Evolutionary conservation across 2,888 invertebrate genomes (phyloP), one percentile per base, ranked within the genome.

Genomic region (Ypsolopha sequella): DNA sequence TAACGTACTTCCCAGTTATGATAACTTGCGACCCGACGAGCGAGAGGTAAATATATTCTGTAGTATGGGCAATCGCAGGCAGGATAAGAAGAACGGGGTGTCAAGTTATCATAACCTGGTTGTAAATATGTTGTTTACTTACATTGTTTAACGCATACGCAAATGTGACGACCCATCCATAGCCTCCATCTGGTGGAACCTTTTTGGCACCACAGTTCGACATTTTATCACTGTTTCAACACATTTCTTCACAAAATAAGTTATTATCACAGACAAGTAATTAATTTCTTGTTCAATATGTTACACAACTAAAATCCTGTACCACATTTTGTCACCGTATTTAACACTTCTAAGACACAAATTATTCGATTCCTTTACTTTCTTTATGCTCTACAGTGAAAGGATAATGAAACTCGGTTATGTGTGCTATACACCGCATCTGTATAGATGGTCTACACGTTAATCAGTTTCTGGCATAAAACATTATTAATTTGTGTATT

Each of bases 181-280:
- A 91, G 10, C 91, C 91, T 54, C 91, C 91, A 62, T 91, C 89
- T 0, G 91, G 91, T 39, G 91, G 89, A 54, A 88, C 79, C 62
- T 81, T 84, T 51, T 69, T 70, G 54, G 59, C 64, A 58, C 62
- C 64, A 53, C 58, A 60, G 54, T 65, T 71, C 54, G 70, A 63
- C 80, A 80, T 82, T 55, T 53, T 71, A 53, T 58, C 45, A 38
- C 48, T 53, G 54, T 58, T 59, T 57, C 57, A 58, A 62, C 65
- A 69, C 64, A 66, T 70, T 56, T 64, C 64, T 44, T 52, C 46
- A 48, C 38, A n/a, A 49, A 52, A 51, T 53, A 56, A 54, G 4
- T 24, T 24, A 24, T 24, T 55, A 58, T 39, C 39, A 39, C 39
- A 39, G 10, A n/a, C 6, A 24, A 24, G 24, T 24, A 24, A 3